These are phyloP conservation scores for Drosophila grimshawi DNA, from an alignment of 1,140 invertebrate genomes.

Conservation along the genomic window DNA sequence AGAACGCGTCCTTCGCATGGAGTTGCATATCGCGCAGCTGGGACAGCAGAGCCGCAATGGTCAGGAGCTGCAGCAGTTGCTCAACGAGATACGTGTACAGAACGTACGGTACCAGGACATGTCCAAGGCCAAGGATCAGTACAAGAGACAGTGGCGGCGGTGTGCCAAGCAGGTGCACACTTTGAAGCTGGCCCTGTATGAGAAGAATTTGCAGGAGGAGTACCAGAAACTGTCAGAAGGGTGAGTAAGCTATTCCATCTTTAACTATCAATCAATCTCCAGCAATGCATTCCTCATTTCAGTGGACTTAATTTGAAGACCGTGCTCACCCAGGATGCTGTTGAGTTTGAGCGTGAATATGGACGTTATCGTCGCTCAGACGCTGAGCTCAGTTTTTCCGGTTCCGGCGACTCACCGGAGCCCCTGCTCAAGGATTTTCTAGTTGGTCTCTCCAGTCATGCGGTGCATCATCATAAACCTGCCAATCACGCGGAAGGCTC, in stretches of 20 bases:
- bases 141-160: slow-evolving; percentile 64
- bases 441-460: slow-evolving; percentile 16
- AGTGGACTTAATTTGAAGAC: slow-evolving; percentile 47
- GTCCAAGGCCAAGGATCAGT: slow-evolving; percentile 58
- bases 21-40: slow-evolving; percentile 45
- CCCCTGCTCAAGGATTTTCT: slow-evolving; percentile 13
- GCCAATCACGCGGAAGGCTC: slow-evolving; percentile 9
- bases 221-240: background rate
- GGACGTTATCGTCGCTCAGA: slow-evolving; percentile 30
- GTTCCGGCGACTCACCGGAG: background rate
- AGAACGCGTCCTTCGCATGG: slow-evolving; percentile 54
- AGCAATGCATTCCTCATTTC: background rate
- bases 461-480: slow-evolving; percentile 6
- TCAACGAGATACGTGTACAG: slow-evolving; percentile 57
- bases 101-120: slow-evolving; percentile 48
- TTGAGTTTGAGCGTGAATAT: slow-evolving; percentile 59
- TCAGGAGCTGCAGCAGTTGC: slow-evolving; percentile 42
- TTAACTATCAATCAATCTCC: too few relatives aligned
- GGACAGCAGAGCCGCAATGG: slow-evolving; percentile 5
- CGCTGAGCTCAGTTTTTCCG: slow-evolving; percentile 8
- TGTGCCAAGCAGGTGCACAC: slow-evolving; percentile 47
- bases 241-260: slow-evolving; percentile 17
- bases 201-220: slow-evolving; percentile 27
- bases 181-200: slow-evolving; percentile 55
- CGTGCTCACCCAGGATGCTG: slow-evolving; percentile 52